These are phyloP conservation scores for Trachelus troglodyta DNA, from an alignment of 2,888 invertebrate species.

Conservation along the genomic window DNA sequence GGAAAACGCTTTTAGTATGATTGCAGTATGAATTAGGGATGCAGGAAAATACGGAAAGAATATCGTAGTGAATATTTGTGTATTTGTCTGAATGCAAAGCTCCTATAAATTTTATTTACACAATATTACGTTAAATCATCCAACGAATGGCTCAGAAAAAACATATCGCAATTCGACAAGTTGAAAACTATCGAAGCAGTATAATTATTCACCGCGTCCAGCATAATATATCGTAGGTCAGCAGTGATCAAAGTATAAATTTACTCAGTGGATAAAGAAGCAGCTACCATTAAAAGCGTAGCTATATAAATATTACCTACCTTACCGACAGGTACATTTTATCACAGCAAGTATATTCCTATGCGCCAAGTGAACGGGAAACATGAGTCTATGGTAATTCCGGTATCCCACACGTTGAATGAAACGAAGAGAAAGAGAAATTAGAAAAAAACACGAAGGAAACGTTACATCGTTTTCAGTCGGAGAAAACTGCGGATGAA, in stretches of 20 bases:
- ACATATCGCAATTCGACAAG: not conserved
- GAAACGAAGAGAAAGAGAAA: not conserved
- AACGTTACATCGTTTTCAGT: not conserved
- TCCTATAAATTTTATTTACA: not conserved
- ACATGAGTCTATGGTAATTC: not conserved
- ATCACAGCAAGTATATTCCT: not conserved
- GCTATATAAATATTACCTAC: not conserved
- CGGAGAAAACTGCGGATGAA: not conserved
- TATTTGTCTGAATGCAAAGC: not conserved
- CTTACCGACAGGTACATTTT: not conserved
- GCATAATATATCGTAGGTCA: not conserved
- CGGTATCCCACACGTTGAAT: not conserved
- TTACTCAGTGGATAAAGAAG: not conserved
- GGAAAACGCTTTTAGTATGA: not conserved
- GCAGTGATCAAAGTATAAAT: not conserved
- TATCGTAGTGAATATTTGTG: not conserved
- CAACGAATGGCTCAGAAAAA: not conserved
- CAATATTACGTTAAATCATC: not conserved
- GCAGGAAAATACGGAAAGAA: not conserved
- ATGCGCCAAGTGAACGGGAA: not conserved
- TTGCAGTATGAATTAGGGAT: not conserved
- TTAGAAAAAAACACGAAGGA: not conserved
- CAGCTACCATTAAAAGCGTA: not conserved
- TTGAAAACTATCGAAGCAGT: not conserved
- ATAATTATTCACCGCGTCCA: not conserved